Base-by-base conservation (phyloP, 2,113 vertebrate species). In the Caranx melampygus region DNA sequence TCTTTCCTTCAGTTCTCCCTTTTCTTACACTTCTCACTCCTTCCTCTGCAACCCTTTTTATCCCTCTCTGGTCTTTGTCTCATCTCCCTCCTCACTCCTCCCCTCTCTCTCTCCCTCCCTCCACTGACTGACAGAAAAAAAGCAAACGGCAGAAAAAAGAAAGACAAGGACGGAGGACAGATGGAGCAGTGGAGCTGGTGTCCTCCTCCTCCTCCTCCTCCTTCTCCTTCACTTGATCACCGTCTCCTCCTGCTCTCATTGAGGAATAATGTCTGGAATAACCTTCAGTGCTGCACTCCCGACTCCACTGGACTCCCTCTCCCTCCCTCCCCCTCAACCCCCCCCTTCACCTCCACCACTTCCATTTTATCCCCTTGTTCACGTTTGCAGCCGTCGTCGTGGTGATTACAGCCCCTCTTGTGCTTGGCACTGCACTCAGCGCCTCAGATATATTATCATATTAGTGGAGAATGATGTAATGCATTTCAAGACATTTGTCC, bases 391-490 rank as follows among this genome's bases (percentile, higher is more conserved):
- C 74, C 52, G 79, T 52, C 66, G 82, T 83, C 78, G 67, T 74
- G 57, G 71, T 87, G 89, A 93, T 92, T 89, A 91, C 84, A 82
- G 88, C 85, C 80, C 86, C 75, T 88, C 90, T 93, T 88, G 67
- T 63, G 59, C 72, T 84, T 89, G 85, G 87, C 88, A 86, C 79
- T 1, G 63, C 73, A 54, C 83, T 87, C 64, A 61, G 72, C 16
- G 75, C 71, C 65, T 21, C 71, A 91, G 90, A 91, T 89, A 82
- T 87, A 92, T 92, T 81, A 93, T 93, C 87, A 91, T 91, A 92
- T 92, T 91, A 91, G 85, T 63, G 79, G 78, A 75, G 89, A 91
- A 78, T 93, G 92, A 93, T 91, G 92, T 93, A 83, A 93, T 92
- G 88, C 88, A 79, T 82, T 89, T 86, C 82, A 85, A 85, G 91